Base-by-base conservation (phyloP, 2,113 vertebrate species). In the Meles meles region DNA sequence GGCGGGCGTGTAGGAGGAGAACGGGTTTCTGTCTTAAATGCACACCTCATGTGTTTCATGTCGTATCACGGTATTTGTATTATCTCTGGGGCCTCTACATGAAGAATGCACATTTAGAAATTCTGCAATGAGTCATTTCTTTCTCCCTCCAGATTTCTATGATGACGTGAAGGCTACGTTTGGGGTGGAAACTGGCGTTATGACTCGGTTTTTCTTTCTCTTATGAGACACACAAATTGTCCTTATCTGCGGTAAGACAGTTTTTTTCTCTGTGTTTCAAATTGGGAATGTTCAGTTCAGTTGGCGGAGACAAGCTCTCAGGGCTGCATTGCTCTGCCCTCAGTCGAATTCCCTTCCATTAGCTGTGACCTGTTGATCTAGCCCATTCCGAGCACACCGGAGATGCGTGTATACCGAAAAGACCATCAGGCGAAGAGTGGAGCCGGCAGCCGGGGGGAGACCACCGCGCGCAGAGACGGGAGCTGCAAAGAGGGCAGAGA, bases 401-500 rank as follows among this genome's bases (percentile, higher is more conserved):
- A 20, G 63, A 47, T 1, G 0, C 4, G 0, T 2, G 25, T 2
- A 0, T 7, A 12, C 31, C n/a, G 71, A 2, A 27, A 77, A 57
- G 3, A 47, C 39, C 29, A 4, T 18, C 6, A 29, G 59, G 34
- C 63, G 14, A 3, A 67, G 14, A 31, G 63, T 9, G 61, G 29
- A 6, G 42, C 4, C 4, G 23, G 6, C 9, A 2, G 23, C 59
- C 47, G 25, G 1, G 21, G 39, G 59, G 23, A 11, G 1, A 3
- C 71, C 13, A 1, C 14, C n/a, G 88, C 2, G 17, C 0, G 29
- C 25, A 29, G 29, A 74, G 10, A 34, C 6, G 21, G 15, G 0
- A 27, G 11, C 52, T 9, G 6, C 21, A 10, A 3, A 31, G 44
- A 9, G 5, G 0, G 1, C 5, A 3, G 27, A 21, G 61, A 13